phyloP scores from a whole-genome alignment of 53 echinoderm and acorn worm genomes.

The Echinometra lucunter region DNA sequence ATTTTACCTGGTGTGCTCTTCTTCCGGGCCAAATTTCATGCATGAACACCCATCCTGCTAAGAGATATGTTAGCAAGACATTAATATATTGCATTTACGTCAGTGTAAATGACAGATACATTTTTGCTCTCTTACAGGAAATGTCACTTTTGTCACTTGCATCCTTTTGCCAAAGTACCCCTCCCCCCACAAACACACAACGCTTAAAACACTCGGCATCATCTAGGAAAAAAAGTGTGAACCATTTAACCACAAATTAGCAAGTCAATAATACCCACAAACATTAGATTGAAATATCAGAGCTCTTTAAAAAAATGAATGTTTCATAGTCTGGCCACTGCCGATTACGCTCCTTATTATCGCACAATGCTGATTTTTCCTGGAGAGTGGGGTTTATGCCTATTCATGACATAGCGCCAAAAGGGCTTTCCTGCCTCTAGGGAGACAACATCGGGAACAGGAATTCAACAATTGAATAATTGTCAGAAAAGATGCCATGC shows the following conservation, averaged over 20 bases:
- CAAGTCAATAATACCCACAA: background rate
- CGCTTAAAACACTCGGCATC: no score
- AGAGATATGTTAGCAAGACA: no score
- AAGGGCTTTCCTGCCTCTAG: background rate
- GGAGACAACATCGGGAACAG: slow-evolving; percentile 26
- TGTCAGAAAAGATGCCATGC: background rate
- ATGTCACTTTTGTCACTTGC: no score
- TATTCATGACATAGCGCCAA: slow-evolving; percentile 31
- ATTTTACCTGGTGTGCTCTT: no score
- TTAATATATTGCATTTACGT: no score
- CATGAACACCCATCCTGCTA: no score
- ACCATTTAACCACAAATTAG: background rate
- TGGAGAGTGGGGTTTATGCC: slow-evolving; percentile 1
- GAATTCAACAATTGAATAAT: slow-evolving; percentile 34
- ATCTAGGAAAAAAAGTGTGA: background rate
- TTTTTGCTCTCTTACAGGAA: no score
- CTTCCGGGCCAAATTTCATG: no score
- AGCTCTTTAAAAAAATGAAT: slow-evolving; percentile 5
- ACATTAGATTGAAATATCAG: slow-evolving; percentile 1
- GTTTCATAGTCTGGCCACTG: slow-evolving; percentile 33
- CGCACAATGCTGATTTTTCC: background rate
- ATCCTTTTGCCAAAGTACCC: no score
- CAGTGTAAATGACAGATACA: no score
- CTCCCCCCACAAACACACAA: no score
- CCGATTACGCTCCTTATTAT: background rate